phyloP scores from a whole-genome alignment of 2,888 invertebrate genomes.

The Ectropis crepuscularia region DNA sequence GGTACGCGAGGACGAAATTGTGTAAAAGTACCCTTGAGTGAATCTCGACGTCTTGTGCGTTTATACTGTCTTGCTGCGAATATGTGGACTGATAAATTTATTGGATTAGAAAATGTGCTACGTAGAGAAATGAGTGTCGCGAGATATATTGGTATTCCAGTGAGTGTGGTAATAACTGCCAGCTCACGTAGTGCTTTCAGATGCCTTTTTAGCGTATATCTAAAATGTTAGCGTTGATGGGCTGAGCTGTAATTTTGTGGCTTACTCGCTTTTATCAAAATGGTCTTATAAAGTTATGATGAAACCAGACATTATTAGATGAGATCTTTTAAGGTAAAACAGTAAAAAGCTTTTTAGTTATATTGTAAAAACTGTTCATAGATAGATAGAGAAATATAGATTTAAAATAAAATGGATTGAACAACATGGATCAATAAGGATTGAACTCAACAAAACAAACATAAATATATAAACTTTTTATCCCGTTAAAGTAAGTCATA shows the following conservation, averaged over 20 bases:
- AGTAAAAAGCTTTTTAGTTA: no score
- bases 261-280: neutral
- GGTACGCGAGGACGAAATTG: constrained; percentile 66
- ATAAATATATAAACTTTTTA: no score
- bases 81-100: constrained; percentile 51
- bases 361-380: no score
- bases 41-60: constrained; percentile 64
- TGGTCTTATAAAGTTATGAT: no score
- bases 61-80: constrained; percentile 61
- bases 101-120: constrained; percentile 44
- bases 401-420: no score
- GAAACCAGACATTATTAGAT: no score
- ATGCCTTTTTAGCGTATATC: constrained; percentile 11
- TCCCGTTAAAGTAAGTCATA: no score
- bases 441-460: no score
- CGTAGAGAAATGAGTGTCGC: constrained; percentile 36
- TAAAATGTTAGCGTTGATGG: constrained; percentile 21
- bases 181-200: constrained; percentile 21
- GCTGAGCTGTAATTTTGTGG: constrained; percentile 8
- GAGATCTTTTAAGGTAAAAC: no score
- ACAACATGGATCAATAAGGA: no score
- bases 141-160: constrained; percentile 26
- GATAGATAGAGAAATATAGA: no score
- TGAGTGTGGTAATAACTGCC: constrained; percentile 11
- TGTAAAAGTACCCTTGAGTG: constrained; percentile 67